Conservation (phyloP, 92 coral and sea anemone species). For the Montipora capitata region DNA sequence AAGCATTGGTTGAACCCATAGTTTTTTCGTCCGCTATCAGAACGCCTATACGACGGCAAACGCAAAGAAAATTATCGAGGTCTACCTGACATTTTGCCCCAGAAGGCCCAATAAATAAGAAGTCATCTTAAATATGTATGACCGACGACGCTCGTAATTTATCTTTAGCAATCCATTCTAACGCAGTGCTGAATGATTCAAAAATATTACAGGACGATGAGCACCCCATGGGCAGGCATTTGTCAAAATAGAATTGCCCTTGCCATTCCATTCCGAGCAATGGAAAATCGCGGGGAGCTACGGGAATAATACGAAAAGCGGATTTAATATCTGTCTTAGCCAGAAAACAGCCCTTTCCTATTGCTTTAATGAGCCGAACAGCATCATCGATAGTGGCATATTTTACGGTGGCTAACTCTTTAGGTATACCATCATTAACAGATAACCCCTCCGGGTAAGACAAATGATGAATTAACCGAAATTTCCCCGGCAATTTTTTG, state of each 20-base stretch:
- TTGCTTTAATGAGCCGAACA: constrained; percentile 43
- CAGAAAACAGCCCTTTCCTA: constrained; percentile 63
- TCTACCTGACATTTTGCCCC: background rate
- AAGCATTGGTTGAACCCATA: background rate
- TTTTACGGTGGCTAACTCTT: constrained; percentile 41
- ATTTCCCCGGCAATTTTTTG: constrained; percentile 68
- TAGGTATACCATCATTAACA: constrained; percentile 72
- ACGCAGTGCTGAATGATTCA: background rate
- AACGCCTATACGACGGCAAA: no score
- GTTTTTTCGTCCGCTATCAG: no score
- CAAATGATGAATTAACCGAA: constrained; percentile 72
- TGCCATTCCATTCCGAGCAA: constrained; percentile 66
- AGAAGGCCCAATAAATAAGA: constrained; percentile 59
- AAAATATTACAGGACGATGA: constrained; percentile 32
- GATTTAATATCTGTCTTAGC: constrained; percentile 76
- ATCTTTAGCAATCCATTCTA: constrained; percentile 73
- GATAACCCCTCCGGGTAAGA: constrained; percentile 68
- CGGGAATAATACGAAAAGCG: constrained; percentile 79
- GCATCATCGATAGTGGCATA: constrained; percentile 72
- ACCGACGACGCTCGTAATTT: constrained; percentile 38
- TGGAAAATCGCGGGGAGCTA: constrained; percentile 65
- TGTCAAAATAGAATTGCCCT: constrained; percentile 63
- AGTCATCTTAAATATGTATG: constrained; percentile 69
- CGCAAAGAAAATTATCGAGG: no score
- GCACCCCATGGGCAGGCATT: constrained; percentile 78